Base-by-base conservation (phyloP, 2,797 vertebrate species). In the Paedocypris micromegethes region DNA sequence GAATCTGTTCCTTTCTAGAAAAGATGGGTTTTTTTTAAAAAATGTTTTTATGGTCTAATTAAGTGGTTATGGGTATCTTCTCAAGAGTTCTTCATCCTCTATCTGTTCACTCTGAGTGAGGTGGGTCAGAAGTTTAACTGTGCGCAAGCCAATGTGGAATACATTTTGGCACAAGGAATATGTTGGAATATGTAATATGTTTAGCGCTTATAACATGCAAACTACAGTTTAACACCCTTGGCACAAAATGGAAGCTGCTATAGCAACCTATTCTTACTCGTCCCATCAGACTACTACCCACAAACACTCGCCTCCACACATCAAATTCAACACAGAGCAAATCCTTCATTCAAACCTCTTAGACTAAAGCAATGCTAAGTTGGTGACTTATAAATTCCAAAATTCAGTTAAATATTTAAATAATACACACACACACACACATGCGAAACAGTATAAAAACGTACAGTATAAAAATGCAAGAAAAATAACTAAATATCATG, bases 241-340 rank as follows among this genome's bases (percentile, higher is more conserved):
- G 23, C 23, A 23, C 23, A 23, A 23, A 23, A 23, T 23, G 23
- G 60, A 66, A 54, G 74, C 69, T 80, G 74, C 78, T 76, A 76
- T 75, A 58, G 77, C 55, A 79, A 80, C 80, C 60, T 41, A 50
- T 60, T 45, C 68, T 75, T 66, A 72, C 68, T 75, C 67, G 64
- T 77, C 61, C 74, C 63, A 51, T 63, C 57, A 57, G 50, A 66
- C 68, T 69, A 40, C 74, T 57, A 72, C 69, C 46, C 63, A 75
- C 76, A 23, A 50, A 58, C 59, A 61, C 46, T 55, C 52, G 41
- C 40, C 52, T 69, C 55, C 60, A 43, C 41, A 43, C 8, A 48
- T 53, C 37, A 66, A 54, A 51, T 49, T 58, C 7, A 38, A 48
- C 37, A 58, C 47, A 58, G 47, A 48, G 49, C 59, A 72, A 37